Conservation (phyloP, 1,140 invertebrate species). For the Brachionus rubens region DNA sequence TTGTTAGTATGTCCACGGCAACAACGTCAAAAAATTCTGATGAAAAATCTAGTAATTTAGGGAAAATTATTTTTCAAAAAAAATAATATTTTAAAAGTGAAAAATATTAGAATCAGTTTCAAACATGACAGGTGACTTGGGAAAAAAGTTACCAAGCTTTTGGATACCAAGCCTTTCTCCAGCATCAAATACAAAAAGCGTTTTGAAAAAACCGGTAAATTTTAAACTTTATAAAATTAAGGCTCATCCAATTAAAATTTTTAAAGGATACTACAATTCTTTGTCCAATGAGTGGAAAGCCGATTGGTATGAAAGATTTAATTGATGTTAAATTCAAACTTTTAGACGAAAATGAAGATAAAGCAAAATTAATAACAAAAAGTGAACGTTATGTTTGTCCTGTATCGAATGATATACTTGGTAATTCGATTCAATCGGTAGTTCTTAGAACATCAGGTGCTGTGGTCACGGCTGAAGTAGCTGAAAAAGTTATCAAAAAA, state of each 20-base stretch:
- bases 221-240: slow-evolving; percentile 47
- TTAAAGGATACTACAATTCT: slow-evolving; percentile 72
- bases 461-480: slow-evolving; percentile 91
- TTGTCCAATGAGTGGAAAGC: slow-evolving; percentile 86
- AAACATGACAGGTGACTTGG: slow-evolving; percentile 60
- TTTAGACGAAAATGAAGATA: slow-evolving; percentile 65
- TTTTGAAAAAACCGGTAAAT: slow-evolving; percentile 60
- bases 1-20: neutral
- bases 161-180: slow-evolving; percentile 95
- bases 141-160: slow-evolving; percentile 84
- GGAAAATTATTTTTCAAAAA: neutral
- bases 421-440: slow-evolving; percentile 86
- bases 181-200: slow-evolving; percentile 3
- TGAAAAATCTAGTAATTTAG: neutral
- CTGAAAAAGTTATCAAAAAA: slow-evolving; percentile 91
- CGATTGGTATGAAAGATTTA: slow-evolving; percentile 85
- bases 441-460: slow-evolving; percentile 76
- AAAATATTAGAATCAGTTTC: slow-evolving; percentile 48
- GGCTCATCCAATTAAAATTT: slow-evolving; percentile 47
- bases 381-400: slow-evolving; percentile 92
- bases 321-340: slow-evolving; percentile 86
- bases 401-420: slow-evolving; percentile 88
- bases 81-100: neutral
- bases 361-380: slow-evolving; percentile 62
- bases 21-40: neutral